phyloP scores from a whole-genome alignment of 2,888 invertebrate genomes.

The Andrena minutula region DNA sequence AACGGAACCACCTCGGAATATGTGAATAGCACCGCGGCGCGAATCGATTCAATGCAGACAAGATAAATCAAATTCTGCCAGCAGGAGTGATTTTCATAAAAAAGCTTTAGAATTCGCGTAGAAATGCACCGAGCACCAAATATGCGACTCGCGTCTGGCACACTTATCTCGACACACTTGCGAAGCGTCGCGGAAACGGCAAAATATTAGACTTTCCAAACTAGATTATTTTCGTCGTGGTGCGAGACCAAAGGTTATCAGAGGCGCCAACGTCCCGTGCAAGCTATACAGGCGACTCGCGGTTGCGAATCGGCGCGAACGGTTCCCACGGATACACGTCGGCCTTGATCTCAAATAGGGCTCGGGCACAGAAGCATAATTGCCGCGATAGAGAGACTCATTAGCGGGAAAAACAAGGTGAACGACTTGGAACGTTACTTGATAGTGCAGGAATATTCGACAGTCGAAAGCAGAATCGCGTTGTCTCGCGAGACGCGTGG shows the following conservation, averaged over 20 bases:
- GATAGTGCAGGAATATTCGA: too few relatives aligned
- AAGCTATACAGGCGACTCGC: constrained; percentile 18
- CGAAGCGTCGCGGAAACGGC: neutral
- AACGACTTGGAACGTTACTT: neutral
- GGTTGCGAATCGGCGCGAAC: constrained; percentile 1
- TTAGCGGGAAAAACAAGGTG: neutral
- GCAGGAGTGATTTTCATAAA: too few relatives aligned
- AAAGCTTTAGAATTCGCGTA: too few relatives aligned
- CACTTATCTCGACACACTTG: constrained; percentile 21
- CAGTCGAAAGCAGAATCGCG: neutral
- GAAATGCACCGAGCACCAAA: neutral
- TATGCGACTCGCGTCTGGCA: constrained; percentile 1
- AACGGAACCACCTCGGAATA: neutral
- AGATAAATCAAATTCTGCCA: too few relatives aligned
- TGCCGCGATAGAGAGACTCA: neutral
- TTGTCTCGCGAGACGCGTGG: neutral
- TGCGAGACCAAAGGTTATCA: constrained; percentile 21
- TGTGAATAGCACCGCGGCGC: neutral
- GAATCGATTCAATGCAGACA: neutral
- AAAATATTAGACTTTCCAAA: constrained; percentile 13
- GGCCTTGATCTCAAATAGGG: constrained; percentile 73
- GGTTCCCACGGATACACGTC: constrained; percentile 75
- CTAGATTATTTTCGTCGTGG: constrained; percentile 13
- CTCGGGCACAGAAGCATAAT: constrained; percentile 4
- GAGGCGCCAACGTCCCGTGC: neutral